phyloP scores from a whole-genome alignment of 2,888 invertebrate species.

The Chouioia cunea region DNA sequence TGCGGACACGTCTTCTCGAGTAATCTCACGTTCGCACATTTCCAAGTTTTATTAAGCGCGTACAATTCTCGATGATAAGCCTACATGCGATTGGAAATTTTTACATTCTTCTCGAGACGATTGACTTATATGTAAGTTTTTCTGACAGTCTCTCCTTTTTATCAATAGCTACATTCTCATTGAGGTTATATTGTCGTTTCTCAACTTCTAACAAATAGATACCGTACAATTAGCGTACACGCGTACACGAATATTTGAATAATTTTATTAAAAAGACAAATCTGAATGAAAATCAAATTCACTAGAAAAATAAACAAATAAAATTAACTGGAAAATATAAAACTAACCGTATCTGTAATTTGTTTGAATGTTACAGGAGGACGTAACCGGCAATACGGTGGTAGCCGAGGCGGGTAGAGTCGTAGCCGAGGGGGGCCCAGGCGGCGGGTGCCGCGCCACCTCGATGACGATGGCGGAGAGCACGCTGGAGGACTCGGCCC shows the following conservation, averaged over 20 bases:
- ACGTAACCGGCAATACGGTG: slow-evolving; percentile 65
- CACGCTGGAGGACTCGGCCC: slow-evolving; percentile 74
- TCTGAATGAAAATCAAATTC: too few species aligned
- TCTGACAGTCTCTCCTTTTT: slow-evolving; percentile 6
- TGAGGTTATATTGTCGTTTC: slow-evolving; percentile 37
- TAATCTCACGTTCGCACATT: slow-evolving; percentile 25
- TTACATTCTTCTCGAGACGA: slow-evolving; percentile 23
- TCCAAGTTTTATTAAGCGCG: background rate
- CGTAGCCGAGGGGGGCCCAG: slow-evolving; percentile 67
- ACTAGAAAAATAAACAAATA: too few species aligned
- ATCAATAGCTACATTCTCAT: background rate
- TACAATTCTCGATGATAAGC: slow-evolving; percentile 41
- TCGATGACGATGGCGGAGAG: slow-evolving; percentile 82
- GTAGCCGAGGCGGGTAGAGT: slow-evolving; percentile 65
- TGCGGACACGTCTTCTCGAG: slow-evolving; percentile 7
- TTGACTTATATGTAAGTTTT: slow-evolving; percentile 25
- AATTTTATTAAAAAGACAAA: too few species aligned
- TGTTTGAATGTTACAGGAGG: slow-evolving; percentile 61
- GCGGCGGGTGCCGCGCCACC: slow-evolving; percentile 69
- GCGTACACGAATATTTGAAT: too few species aligned
- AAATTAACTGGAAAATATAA: too few species aligned
- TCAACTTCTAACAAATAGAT: too few species aligned
- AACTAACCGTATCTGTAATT: background rate
- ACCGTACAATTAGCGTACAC: too few species aligned
- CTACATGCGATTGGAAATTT: slow-evolving; percentile 36